Percentiles rank a stretch among this genome's conserved stretches.
These are phyloP conservation scores for crab-eating macaque (Macaca fascicularis) DNA, from an alignment of 2,113 vertebrate genomes.

Conservation along the genomic window T2T-MFA8v1.1 NC_088388.1:27640001-27640500, in stretches of 20 bases:
- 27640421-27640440: not conserved
- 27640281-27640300: not conserved
- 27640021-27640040: not conserved
- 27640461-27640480: not conserved
- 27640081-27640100: not conserved
- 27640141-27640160: not conserved
- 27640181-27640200: not conserved
- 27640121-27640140: not conserved
- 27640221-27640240: not conserved
- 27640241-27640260: not conserved
- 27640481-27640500: not conserved
- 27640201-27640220: not conserved
- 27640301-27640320: not conserved
- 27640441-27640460: not conserved
- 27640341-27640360: not conserved
- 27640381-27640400: not conserved
- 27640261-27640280: not conserved
- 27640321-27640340: not conserved
- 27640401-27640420: not conserved
- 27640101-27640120: not conserved
- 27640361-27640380: not conserved
- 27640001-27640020: not conserved
- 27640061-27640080: not conserved
- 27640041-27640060: not conserved
- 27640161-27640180: not conserved